Evolutionary conservation across 2,888 invertebrate species (phyloP), one percentile per base, ranked within the genome.

Genomic region (Megalurothrips usitatus): DNA sequence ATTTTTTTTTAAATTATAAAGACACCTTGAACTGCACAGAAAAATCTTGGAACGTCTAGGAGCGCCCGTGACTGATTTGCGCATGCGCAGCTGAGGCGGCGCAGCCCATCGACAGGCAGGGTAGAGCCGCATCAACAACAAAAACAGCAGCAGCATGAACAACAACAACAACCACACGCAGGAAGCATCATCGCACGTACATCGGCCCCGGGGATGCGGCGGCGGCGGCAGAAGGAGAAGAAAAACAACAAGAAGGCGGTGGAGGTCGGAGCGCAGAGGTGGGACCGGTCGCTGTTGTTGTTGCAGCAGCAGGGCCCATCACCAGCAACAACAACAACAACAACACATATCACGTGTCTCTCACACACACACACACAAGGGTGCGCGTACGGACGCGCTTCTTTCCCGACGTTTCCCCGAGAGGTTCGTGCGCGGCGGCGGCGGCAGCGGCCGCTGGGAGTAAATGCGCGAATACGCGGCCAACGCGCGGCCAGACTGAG

Each of bases 281-380:
- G 34, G 34, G 58, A 58, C 58, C 17, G 58, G 58, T 58, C n/a
- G 17, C 58, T 17, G 11, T 6, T 6, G 58, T 10, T 17, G 58
- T 10, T 17, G 58, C 11, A 17, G 58, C 17, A n/a, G 68, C 68
- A 75, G 26, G 26, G 26, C 26, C 68, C 68, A 68, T 11, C 68
- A 68, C 11, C 68, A 68, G n/a, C 63, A 63, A 26, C 63, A 68
- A 68, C 26, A 75, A 75, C 68, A 75, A 75, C 9, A 75, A 26
- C 68, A 10, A 75, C 68, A 75, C 68, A 26, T 75, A 19, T 58
- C 58, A 17, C 14, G 58, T 75, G 12, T 75, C 68, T 75, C 68
- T 8, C 68, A 11, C 26, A 8, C 23, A 26, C 68, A 75, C 68
- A 75, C 68, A 75, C 68, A 75, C 68, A 12, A 23, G 12, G 6